Evolutionary conservation across 2,797 vertebrate genomes (phyloP).

Genomic region (Ambastaia sidthimunki): DNA sequence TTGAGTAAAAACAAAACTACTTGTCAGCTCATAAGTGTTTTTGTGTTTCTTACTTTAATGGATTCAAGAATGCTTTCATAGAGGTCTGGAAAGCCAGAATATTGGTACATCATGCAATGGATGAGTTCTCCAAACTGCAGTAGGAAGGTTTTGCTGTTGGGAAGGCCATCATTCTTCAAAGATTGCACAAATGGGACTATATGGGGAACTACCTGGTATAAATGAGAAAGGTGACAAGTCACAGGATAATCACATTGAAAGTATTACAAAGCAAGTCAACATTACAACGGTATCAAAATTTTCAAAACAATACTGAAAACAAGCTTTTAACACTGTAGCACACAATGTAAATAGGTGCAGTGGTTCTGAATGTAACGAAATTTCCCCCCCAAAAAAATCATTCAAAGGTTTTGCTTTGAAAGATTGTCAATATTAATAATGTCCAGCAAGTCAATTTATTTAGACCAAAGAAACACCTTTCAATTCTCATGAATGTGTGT

Average conservation of each 20-base stretch:
- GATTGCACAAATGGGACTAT: slow-evolving; percentile 87
- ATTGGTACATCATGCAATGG: slow-evolving; percentile 99
- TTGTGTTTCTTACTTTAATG: slow-evolving; percentile 84
- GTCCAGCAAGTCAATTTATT: too few relatives aligned
- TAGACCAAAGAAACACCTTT: too few relatives aligned
- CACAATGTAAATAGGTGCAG: too few relatives aligned
- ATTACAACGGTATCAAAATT: too few relatives aligned
- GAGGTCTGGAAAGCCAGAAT: slow-evolving; percentile 91
- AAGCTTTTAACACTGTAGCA: too few relatives aligned
- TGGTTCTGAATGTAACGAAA: too few relatives aligned
- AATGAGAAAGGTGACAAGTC: neutral
- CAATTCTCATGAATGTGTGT: too few relatives aligned
- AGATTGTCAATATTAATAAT: too few relatives aligned
- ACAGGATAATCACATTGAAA: neutral
- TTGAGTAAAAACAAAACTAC: neutral
- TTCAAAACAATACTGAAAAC: too few relatives aligned
- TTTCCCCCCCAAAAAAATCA: too few relatives aligned
- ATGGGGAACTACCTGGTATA: slow-evolving; percentile 88
- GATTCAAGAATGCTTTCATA: slow-evolving; percentile 95
- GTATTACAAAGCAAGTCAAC: neutral
- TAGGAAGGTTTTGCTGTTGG: slow-evolving; percentile 88
- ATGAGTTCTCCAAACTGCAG: slow-evolving; percentile 90
- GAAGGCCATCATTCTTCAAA: slow-evolving; percentile 86
- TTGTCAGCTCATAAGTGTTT: neutral
- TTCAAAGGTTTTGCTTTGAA: too few relatives aligned